Conservation (phyloP, 2,888 invertebrate species). For the Drosophila paranaensis region DNA sequence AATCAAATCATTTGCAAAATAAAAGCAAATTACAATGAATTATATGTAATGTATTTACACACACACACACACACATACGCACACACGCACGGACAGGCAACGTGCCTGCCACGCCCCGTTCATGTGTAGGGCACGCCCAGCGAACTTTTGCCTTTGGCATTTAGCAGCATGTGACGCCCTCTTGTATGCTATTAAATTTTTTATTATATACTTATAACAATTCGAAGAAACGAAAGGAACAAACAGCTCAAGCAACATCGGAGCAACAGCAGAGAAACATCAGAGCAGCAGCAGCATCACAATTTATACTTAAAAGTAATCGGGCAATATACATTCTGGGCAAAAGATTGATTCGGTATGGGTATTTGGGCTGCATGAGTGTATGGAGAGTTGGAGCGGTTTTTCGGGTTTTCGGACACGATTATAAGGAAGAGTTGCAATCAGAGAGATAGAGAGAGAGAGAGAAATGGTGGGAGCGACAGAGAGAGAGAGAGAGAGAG, state of each 20-base stretch:
- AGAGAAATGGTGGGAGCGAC: not conserved
- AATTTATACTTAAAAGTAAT: constrained; percentile 4
- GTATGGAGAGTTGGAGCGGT: not conserved
- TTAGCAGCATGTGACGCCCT: constrained; percentile 51
- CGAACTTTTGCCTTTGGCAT: constrained; percentile 41
- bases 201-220: constrained; percentile 19
- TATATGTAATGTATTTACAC: constrained; percentile 58
- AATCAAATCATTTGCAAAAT: constrained; percentile 75
- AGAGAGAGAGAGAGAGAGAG: not conserved
- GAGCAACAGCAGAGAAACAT: not conserved
- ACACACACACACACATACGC: constrained; percentile 12
- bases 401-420: too few species aligned
- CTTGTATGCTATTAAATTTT: constrained; percentile 50
- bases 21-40: constrained; percentile 73
- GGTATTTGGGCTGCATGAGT: not conserved
- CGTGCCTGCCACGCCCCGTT: constrained; percentile 57
- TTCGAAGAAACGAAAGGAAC: constrained; percentile 19
- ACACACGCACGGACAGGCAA: not conserved
- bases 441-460: not conserved
- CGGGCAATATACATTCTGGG: not conserved
- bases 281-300: constrained; percentile 7
- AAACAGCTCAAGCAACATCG: not conserved
- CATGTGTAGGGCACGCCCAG: constrained; percentile 55
- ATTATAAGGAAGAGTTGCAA: too few species aligned
- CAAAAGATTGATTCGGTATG: not conserved